Evolutionary conservation across 1,140 invertebrate species (phyloP), one percentile per base, ranked within the genome.

Genomic region (Zeugodacus cucurbitae): DNA sequence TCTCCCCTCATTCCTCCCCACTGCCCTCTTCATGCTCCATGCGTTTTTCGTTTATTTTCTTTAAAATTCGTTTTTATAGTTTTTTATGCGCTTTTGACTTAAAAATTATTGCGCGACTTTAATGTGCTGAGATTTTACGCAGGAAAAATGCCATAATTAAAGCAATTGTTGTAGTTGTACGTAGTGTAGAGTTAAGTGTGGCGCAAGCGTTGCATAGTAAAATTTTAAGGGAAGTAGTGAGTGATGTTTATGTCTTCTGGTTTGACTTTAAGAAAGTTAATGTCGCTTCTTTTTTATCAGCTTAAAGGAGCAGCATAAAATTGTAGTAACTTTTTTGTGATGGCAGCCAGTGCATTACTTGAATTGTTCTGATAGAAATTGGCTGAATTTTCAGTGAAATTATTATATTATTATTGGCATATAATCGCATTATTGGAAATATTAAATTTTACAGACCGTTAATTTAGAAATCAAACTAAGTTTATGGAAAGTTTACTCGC

Each of bases 91-190:
- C 74, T 29, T 82, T 48, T 48, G 74, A 82, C 74, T 82, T 82
- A 48, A 82, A 82, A 82, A 82, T 82, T 82, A 82, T 82, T 82
- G 74, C 74, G n/a, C 41, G 74, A 26, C 74, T 82, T 82, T 82
- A 82, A 54, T 82, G 74, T 82, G 74, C 74, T 82, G 74, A 82
- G 74, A 82, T 82, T 82, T 82, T 82, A 82, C 26, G 74, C 34
- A 26, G 74, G 41, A 44, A 82, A 82, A 82, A 82, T 82, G n/a
- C 74, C 29, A n/a, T 48, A 44, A 82, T 82, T 82, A 82, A 82
- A 82, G 74, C 26, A 82, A 82, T 48, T 82, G 22, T 82, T 41
- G 74, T 82, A 48, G 41, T 17, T 41, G 1, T 34, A n/a, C n/a
- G n/a, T n/a, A n/a, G n/a, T n/a, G n/a, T n/a, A n/a, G n/a, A 26